Base-by-base conservation (phyloP, 2,797 vertebrate species). In the Chaetodon trifasciatus region DNA sequence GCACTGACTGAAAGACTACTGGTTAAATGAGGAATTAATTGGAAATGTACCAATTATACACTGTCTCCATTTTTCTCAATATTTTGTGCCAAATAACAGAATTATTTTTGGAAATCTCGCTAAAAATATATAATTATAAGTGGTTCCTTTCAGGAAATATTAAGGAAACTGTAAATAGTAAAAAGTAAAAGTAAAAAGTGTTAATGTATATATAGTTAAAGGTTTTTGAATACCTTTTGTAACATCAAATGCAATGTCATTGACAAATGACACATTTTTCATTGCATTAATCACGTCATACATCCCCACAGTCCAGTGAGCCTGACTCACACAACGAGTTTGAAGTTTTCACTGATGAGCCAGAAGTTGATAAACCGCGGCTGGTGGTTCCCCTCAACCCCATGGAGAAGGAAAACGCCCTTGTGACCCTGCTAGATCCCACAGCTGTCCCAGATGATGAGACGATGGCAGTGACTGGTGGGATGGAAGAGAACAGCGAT, bases 261-360 rank as follows among this genome's bases (percentile, higher is more conserved):
- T 23, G 6, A 57, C 15, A 37, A 35, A 62, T 44, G 1, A 21
- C 8, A 24, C 13, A n/a, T 23, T 49, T 62, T 15, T 16, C 1
- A 5, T 15, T 16, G n/a, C 42, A 40, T 23, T 47, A 8, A 63
- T 77, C 8, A 24, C 15, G 3, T 62, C 6, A 6, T 65, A 0
- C 11, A 12, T 55, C 56, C 8, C 64, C 67, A 52, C 76, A 96
- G 95, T 70, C 83, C 65, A 76, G 67, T 4, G 89, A 94, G 76
- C 87, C 91, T 0, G 92, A 93, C 32, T 91, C 92, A 12, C 87
- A 93, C 60, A 92, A 93, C 23, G 90, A 94, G 49, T 78, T 94
- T 11, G 88, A 88, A 6, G 79, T 91, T 47, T 77, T 78, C 73
- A 76, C 82, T 0, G 82, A 86, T 0, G 87, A 88, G 55, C 81